Percentiles rank a stretch among this genome's conserved stretches.
Evolutionary conservation across 2,888 invertebrate genomes (phyloP).

Genomic region (Dasypolia templi): DNA sequence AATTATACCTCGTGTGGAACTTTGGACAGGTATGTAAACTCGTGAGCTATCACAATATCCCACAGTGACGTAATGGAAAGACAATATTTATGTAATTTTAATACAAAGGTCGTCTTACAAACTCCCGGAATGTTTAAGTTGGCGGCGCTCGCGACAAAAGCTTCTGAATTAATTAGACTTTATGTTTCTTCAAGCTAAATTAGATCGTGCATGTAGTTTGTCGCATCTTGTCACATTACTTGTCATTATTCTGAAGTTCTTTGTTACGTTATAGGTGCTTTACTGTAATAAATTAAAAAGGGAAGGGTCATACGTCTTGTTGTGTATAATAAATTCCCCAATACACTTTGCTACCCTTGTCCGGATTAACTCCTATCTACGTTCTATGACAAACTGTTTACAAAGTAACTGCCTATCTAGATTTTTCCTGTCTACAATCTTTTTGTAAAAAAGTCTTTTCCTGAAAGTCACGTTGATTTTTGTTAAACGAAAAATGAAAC

Average conservation of each 20-base stretch:
- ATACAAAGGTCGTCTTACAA: slow-evolving; percentile 58
- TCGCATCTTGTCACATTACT: slow-evolving; percentile 29
- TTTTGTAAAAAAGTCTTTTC: neutral
- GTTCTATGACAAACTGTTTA: slow-evolving; percentile 34
- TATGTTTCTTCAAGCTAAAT: slow-evolving; percentile 58
- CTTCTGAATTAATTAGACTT: slow-evolving; percentile 64
- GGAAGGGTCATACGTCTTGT: slow-evolving; percentile 39
- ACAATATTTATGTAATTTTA: slow-evolving; percentile 65
- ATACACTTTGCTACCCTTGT: slow-evolving; percentile 52
- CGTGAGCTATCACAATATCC: slow-evolving; percentile 22
- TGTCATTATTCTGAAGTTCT: slow-evolving; percentile 27
- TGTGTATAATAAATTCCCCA: slow-evolving; percentile 48
- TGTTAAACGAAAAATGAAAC: neutral
- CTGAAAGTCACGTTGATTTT: neutral
- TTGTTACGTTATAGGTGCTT: slow-evolving; percentile 33
- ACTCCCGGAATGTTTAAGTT: slow-evolving; percentile 53
- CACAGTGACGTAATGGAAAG: slow-evolving; percentile 50
- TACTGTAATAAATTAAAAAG: slow-evolving; percentile 42
- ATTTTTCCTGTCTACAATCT: neutral
- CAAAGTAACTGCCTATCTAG: neutral
- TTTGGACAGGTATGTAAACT: slow-evolving; percentile 39
- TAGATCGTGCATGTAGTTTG: slow-evolving; percentile 36
- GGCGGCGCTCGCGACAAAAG: slow-evolving; percentile 52
- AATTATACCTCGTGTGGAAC: slow-evolving; percentile 27
- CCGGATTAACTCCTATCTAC: slow-evolving; percentile 21